These are phyloP conservation scores for Zaprionus davidi DNA, from an alignment of 1,140 invertebrate species.

Conservation along the genomic window DNA sequence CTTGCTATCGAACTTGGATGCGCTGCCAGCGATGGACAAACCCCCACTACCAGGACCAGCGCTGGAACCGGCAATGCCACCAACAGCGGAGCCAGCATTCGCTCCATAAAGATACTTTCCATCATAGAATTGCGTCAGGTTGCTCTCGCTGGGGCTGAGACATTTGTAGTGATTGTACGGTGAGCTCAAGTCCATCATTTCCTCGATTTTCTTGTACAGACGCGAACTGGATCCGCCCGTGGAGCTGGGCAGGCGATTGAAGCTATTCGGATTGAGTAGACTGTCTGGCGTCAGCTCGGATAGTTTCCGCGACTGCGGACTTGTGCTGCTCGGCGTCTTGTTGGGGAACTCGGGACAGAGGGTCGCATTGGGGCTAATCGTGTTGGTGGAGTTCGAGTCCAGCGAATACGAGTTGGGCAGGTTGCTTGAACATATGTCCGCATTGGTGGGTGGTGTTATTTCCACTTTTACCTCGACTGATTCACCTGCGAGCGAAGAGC, in stretches of 20 bases:
- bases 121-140: conserved; percentile 84
- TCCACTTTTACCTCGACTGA: conserved; percentile 83
- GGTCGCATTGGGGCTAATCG: conserved; percentile 76
- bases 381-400: conserved; percentile 81
- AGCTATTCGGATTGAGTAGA: conserved; percentile 77
- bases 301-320: conserved; percentile 75
- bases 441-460: conserved; percentile 78
- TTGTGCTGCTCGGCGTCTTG: conserved; percentile 69
- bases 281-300: conserved; percentile 77
- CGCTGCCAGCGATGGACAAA: conserved; percentile 49
- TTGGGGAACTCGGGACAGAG: conserved; percentile 75
- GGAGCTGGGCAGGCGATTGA: conserved; percentile 79
- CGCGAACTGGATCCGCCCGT: conserved; percentile 75
- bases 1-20: conserved; percentile 68
- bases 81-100: conserved; percentile 30
- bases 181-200: conserved; percentile 88
- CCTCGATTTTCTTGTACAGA: conserved; percentile 83
- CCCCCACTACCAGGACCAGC: conserved; percentile 50
- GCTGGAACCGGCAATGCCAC: conserved; percentile 5
- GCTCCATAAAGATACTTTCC: conserved; percentile 77
- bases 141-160: conserved; percentile 88
- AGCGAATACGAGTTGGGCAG: conserved; percentile 81
- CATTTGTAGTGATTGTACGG: conserved; percentile 90
- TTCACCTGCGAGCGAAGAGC: conserved; percentile 79
- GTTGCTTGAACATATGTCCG: conserved; percentile 62